Evolutionary conservation across 2,113 vertebrate genomes (phyloP).

Genomic region (Okapia johnstoni): DNA sequence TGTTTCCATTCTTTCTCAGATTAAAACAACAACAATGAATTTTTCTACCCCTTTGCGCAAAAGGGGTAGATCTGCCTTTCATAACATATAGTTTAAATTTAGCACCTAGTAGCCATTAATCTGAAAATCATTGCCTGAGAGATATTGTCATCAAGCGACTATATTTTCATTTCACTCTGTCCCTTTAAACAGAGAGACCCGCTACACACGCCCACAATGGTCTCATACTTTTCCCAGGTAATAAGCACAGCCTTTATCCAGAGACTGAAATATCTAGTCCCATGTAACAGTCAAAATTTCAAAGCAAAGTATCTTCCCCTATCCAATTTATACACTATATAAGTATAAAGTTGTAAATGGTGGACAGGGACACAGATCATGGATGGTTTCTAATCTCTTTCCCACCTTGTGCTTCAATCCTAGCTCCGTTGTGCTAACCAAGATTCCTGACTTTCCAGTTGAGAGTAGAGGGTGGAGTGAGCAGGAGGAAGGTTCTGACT

Average conservation of each 20-base stretch:
- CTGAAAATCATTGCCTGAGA: not conserved
- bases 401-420: not conserved
- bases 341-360: not conserved
- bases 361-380: not conserved
- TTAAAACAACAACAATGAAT: not conserved
- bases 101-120: not conserved
- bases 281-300: not conserved
- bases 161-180: not conserved
- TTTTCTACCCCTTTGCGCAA: not conserved
- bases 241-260: not conserved
- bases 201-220: not conserved
- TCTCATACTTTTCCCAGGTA: not conserved
- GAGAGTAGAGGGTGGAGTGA: rapidly evolving
- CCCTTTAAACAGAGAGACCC: not conserved
- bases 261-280: not conserved
- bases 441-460: not conserved
- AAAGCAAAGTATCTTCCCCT: not conserved
- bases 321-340: not conserved
- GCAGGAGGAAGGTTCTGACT: not conserved
- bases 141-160: not conserved
- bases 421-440: not conserved
- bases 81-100: not conserved
- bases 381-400: not conserved
- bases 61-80: not conserved
- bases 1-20: not conserved